Evolutionary conservation across 2,888 invertebrate genomes (phyloP).

Genomic region (Cheilosia scutellata): DNA sequence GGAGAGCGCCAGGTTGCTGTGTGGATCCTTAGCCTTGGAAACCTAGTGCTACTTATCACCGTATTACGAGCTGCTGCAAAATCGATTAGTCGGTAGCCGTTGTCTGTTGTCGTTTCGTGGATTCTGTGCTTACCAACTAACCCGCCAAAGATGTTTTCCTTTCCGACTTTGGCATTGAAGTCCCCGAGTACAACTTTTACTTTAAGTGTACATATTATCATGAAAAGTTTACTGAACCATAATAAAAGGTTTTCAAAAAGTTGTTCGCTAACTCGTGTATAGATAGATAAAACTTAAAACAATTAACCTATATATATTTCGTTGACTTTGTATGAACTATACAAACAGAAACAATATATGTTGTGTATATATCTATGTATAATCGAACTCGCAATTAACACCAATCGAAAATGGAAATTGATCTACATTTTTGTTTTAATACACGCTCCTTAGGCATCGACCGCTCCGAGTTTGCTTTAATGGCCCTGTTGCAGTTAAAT

Average conservation of each 20-base stretch:
- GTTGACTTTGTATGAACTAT: constrained; percentile 9
- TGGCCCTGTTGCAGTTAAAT: constrained; percentile 22
- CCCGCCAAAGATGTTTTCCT: too few relatives aligned
- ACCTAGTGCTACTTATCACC: too few relatives aligned
- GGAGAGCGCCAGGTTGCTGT: too few relatives aligned
- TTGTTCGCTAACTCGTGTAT: not conserved
- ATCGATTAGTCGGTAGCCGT: too few relatives aligned
- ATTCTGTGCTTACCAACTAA: too few relatives aligned
- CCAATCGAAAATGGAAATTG: constrained; percentile 60
- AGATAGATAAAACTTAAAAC: constrained; percentile 14
- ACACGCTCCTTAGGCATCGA: not conserved
- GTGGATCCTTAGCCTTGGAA: too few relatives aligned
- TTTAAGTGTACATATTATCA: too few relatives aligned
- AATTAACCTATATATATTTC: constrained; percentile 40
- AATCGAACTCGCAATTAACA: constrained; percentile 44
- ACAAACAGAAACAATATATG: constrained; percentile 4
- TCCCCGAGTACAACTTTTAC: too few relatives aligned
- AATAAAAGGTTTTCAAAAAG: not conserved
- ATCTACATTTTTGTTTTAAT: constrained; percentile 25
- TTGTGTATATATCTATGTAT: too few relatives aligned
- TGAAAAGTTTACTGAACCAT: not conserved
- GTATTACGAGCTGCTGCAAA: too few relatives aligned
- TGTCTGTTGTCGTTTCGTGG: too few relatives aligned
- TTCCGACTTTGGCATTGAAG: too few relatives aligned
- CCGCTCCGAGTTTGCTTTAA: constrained; percentile 35